These are phyloP conservation scores for Pammene aurita DNA, from an alignment of 2,888 invertebrate genomes.

Conservation along the genomic window DNA sequence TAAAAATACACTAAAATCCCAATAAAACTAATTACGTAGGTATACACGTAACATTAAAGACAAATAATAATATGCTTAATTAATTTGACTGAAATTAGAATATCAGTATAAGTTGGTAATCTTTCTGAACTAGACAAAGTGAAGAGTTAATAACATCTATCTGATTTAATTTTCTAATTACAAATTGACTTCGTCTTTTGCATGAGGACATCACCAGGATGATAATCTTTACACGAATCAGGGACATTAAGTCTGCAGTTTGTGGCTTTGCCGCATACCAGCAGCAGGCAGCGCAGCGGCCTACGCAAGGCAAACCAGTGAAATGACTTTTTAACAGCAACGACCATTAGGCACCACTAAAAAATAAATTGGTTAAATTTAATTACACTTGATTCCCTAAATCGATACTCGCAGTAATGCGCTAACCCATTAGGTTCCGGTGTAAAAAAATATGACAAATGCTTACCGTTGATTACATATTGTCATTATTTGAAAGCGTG, in stretches of 20 bases:
- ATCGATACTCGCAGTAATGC: conserved; percentile 12
- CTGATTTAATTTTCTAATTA: not conserved
- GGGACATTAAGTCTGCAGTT: conserved; percentile 13
- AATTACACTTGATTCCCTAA: conserved; percentile 24
- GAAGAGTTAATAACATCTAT: not conserved
- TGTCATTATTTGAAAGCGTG: conserved; percentile 35
- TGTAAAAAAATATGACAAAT: conserved; percentile 20
- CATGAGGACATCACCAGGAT: not conserved
- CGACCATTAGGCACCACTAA: conserved; percentile 12
- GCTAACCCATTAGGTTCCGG: conserved; percentile 15
- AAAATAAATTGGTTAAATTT: conserved; percentile 17
- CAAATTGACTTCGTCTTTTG: not conserved
- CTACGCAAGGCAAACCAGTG: conserved; percentile 29
- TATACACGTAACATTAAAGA: not conserved
- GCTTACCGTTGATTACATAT: conserved; percentile 33
- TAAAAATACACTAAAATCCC: conserved; percentile 1
- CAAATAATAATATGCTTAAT: not conserved
- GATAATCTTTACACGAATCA: not conserved
- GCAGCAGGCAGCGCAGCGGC: not conserved
- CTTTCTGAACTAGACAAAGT: not conserved
- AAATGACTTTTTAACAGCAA: conserved; percentile 29
- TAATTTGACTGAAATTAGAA: not conserved
- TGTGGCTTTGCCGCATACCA: conserved; percentile 4
- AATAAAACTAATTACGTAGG: not conserved
- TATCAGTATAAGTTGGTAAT: no score